Evolutionary conservation across 2,888 invertebrate species (phyloP).

Genomic region (Pteria penguin): DNA sequence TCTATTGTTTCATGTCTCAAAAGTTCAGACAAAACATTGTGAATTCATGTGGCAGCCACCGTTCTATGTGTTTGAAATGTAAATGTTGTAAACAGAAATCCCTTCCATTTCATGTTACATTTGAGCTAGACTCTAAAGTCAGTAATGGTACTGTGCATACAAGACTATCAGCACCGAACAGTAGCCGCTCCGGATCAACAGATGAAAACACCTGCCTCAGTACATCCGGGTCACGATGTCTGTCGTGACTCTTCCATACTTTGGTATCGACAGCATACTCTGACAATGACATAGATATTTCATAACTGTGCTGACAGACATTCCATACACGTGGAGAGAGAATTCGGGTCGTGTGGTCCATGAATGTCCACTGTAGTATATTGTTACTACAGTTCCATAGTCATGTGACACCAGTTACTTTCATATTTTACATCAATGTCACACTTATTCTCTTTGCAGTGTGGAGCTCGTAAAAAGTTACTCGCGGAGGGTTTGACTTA

Average conservation of each 20-base stretch:
- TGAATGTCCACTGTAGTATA: no score
- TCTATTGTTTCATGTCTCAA: constrained; percentile 71
- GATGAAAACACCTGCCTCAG: background rate
- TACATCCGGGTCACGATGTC: background rate
- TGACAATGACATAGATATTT: no score
- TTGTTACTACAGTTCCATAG: no score
- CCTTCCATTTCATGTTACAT: constrained; percentile 27
- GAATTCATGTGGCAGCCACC: constrained; percentile 35
- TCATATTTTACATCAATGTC: no score
- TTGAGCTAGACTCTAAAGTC: constrained; percentile 51
- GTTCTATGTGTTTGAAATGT: constrained; percentile 15
- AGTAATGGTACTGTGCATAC: constrained; percentile 48
- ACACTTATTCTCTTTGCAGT: no score
- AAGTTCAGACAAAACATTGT: constrained; percentile 58
- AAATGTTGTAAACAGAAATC: constrained; percentile 10
- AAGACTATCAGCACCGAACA: constrained; percentile 21
- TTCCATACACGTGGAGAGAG: no score
- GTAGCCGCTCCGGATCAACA: constrained; percentile 11
- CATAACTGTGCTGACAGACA: no score
- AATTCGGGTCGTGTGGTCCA: no score
- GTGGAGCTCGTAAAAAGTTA: no score
- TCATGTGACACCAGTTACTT: no score
- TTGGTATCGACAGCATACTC: no score
- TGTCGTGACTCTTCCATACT: background rate
- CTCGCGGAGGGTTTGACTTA: no score